phyloP scores from a whole-genome alignment of 1,140 invertebrate species.

The Cotesia glomerata region DNA sequence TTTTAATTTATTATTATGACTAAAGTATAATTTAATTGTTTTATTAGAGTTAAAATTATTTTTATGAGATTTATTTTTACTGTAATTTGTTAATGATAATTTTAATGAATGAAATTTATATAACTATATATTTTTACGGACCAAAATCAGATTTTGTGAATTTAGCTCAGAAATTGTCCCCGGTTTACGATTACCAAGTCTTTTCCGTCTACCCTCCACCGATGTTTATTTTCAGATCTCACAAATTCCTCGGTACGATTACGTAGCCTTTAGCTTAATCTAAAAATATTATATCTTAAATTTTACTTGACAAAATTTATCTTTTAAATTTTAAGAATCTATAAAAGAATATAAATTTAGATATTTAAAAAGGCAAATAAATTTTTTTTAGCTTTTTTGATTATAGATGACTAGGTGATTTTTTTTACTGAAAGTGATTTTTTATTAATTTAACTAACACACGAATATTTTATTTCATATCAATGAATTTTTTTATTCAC shows the following conservation, averaged over 20 bases:
- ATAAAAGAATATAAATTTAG: background rate
- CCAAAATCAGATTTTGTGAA: slow-evolving; percentile 3
- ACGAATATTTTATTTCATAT: no score
- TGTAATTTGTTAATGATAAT: background rate
- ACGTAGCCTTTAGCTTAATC: slow-evolving; percentile 31
- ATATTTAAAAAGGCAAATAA: background rate
- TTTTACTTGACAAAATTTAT: slow-evolving; percentile 14
- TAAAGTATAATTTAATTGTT: background rate
- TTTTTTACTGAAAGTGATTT: no score
- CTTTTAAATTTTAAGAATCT: background rate
- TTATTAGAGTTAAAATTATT: background rate
- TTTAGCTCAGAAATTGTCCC: slow-evolving; percentile 20
- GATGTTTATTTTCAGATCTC: slow-evolving; percentile 41
- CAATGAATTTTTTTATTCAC: no score
- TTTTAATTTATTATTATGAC: background rate
- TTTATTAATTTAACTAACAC: no score
- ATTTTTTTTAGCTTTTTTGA: no score
- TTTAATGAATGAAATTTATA: background rate
- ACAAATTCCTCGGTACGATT: slow-evolving; percentile 32
- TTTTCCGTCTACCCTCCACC: slow-evolving; percentile 27
- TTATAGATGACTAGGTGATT: no score
- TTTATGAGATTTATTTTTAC: background rate
- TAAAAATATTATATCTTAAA: slow-evolving; percentile 40
- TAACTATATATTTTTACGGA: background rate
- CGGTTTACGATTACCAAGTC: slow-evolving; percentile 23